Base-by-base conservation (phyloP, 2,113 vertebrate species). In the Donacobius atricapilla region DNA sequence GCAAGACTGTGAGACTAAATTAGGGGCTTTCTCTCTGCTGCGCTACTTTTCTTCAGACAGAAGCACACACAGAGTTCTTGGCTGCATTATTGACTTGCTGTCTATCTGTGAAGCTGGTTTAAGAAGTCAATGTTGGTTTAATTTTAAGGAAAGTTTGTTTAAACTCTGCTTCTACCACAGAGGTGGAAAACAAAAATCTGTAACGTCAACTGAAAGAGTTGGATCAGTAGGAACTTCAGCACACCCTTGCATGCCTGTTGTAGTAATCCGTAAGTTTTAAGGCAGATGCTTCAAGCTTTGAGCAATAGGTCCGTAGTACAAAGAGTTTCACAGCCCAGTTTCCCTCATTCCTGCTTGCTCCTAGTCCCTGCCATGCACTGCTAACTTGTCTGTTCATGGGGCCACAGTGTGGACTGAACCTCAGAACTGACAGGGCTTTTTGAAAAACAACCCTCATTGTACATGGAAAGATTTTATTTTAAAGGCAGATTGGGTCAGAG, bases 1-100 rank as follows among this genome's bases (percentile, higher is more conserved):
- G n/a, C 65, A 44, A 86, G 69, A 64, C 0, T 33, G 28, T 0
- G 1, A 17, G 7, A 65, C 10, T 40, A 37, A 72, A 24, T 11
- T 5, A 11, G 21, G 5, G 10, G 6, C 2, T 4, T 65, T 66
- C 19, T 45, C 25, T 28, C 31, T 35, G 8, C 20, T 77, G 25
- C 44, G 12, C 3, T 73, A 10, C 15, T 48, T 88, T 44, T 9
- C 17, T 48, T 77, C n/a, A 53, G 22, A 53, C 2, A 53, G 54
- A 64, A 11, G 9, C 9, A 50, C 35, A 24, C 19, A 21, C 15
- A 22, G 35, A 83, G 10, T 6, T 89, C 47, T 60, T 1, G 0
- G 8, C 4, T 25, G 12, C 31, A 4, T 45, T 95, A 63, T 16
- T 83, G 81, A 70, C 58, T 56, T 58, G 6, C 4, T 80, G 15